Conservation (phyloP, 1,140 invertebrate genomes). For the Drosophila cardini region DNA sequence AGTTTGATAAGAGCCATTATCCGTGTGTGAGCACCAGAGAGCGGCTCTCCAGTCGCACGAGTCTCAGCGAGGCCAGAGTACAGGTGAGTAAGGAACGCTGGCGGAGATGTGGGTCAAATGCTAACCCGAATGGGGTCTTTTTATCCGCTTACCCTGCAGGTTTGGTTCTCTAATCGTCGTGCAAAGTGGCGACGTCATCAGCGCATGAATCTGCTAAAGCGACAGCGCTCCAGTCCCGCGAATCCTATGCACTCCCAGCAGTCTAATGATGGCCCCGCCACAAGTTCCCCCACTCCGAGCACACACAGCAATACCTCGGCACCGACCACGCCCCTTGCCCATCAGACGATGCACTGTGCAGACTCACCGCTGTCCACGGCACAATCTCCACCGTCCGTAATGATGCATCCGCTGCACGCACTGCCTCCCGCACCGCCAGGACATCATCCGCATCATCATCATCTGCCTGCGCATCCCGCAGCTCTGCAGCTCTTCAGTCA, state of each 20-base stretch:
- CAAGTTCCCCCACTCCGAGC: conserved; percentile 74
- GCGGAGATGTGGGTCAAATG: neutral
- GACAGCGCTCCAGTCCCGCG: conserved; percentile 85
- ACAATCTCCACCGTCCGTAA: conserved; percentile 53
- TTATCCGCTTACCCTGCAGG: conserved; percentile 86
- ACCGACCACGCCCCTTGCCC: conserved; percentile 59
- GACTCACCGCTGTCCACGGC: conserved; percentile 58
- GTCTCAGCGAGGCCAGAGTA: conserved; percentile 96
- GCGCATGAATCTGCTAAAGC: conserved; percentile 96
- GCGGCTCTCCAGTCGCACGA: conserved; percentile 95
- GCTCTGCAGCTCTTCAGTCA: conserved; percentile 69
- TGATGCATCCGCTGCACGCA: conserved; percentile 62
- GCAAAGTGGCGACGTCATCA: conserved; percentile 98
- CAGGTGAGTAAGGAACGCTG: conserved; percentile 90
- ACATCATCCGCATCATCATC: conserved; percentile 68
- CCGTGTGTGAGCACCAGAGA: conserved; percentile 97
- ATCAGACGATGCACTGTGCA: conserved; percentile 52
- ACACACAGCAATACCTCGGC: conserved; percentile 70
- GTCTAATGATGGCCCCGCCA: conserved; percentile 74
- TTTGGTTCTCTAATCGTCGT: conserved; percentile 99
- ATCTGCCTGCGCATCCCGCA: conserved; percentile 67
- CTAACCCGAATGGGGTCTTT: conserved; percentile 41
- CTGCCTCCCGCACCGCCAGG: conserved; percentile 42
- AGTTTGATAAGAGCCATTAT: conserved; percentile 98
- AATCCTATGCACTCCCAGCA: conserved; percentile 76